Evolutionary conservation across 1,140 invertebrate genomes (phyloP).

Genomic region (Trichogramma pretiosum): DNA sequence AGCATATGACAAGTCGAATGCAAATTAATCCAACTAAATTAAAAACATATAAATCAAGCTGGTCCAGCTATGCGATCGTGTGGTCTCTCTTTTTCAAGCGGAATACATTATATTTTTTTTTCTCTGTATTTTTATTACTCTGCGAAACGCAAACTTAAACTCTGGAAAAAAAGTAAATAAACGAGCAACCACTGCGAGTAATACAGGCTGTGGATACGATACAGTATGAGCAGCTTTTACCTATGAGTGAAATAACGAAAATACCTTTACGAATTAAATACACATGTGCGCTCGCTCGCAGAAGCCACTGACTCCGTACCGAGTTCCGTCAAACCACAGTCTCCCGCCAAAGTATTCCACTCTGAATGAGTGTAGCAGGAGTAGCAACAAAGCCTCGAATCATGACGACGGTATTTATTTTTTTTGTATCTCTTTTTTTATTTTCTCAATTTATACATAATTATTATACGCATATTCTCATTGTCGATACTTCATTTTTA

Average conservation of each 20-base stretch:
- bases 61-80: not conserved
- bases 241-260: constrained; percentile 32
- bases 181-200: not conserved
- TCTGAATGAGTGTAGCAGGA: too few species aligned
- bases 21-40: constrained; percentile 7
- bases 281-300: constrained; percentile 14
- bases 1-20: not conserved
- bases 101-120: constrained; percentile 1
- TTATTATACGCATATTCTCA: too few species aligned
- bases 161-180: not conserved
- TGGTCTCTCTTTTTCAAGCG: not conserved
- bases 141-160: not conserved
- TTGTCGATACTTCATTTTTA: too few species aligned
- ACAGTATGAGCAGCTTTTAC: constrained; percentile 20
- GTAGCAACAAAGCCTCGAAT: too few species aligned
- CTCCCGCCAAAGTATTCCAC: constrained; percentile 33
- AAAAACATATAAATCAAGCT: constrained; percentile 2
- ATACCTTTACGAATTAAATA: constrained; percentile 39
- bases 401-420: too few species aligned
- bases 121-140: too few species aligned
- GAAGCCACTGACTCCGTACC: constrained; percentile 20
- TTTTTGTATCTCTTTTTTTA: too few species aligned
- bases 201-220: too few species aligned
- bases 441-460: too few species aligned
- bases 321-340: constrained; percentile 37